These are phyloP conservation scores for Dicrostonyx torquatus DNA, from an alignment of 2,797 vertebrate genomes.

Conservation along the genomic window DNA sequence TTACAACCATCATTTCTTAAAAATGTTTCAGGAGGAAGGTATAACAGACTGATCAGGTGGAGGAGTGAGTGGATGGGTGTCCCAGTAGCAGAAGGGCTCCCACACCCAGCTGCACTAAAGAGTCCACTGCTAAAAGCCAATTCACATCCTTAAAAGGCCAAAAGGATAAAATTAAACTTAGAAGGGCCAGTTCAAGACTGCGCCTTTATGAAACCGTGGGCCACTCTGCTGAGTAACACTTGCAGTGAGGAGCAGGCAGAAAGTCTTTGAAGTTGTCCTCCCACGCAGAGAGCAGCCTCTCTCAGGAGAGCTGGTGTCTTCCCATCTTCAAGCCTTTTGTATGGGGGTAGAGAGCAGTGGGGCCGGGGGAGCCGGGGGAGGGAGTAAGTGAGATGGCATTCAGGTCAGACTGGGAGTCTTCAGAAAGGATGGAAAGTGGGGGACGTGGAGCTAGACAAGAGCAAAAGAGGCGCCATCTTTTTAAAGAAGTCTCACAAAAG, in stretches of 20 bases:
- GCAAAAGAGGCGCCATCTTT: not conserved
- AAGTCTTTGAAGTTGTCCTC: constrained; percentile 4
- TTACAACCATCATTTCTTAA: constrained; percentile 31
- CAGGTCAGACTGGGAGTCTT: not conserved
- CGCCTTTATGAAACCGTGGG: constrained; percentile 45
- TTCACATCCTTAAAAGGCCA: constrained; percentile 76
- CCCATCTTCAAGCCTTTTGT: not conserved
- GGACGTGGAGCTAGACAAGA: not conserved
- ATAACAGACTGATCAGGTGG: constrained; percentile 53
- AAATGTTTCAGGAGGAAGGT: constrained; percentile 62
- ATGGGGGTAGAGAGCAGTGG: not conserved
- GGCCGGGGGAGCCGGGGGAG: not conserved
- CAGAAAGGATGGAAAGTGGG: not conserved
- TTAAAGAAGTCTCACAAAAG: not conserved
- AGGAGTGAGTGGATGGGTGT: constrained; percentile 60
- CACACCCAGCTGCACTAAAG: not conserved
- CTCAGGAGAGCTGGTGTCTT: not conserved
- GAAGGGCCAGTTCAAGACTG: constrained; percentile 62
- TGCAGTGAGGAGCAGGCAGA: not conserved
- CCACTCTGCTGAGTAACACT: constrained; percentile 54
- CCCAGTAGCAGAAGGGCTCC: not conserved
- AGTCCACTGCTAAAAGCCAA: constrained; percentile 56
- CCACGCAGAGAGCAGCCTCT: constrained; percentile 2
- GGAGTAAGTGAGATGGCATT: not conserved
- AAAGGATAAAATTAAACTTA: constrained; percentile 68